Base-by-base conservation (phyloP, 30 jellyfish, hydroid and myxozoan genomes). In the Pelagia noctiluca region DNA sequence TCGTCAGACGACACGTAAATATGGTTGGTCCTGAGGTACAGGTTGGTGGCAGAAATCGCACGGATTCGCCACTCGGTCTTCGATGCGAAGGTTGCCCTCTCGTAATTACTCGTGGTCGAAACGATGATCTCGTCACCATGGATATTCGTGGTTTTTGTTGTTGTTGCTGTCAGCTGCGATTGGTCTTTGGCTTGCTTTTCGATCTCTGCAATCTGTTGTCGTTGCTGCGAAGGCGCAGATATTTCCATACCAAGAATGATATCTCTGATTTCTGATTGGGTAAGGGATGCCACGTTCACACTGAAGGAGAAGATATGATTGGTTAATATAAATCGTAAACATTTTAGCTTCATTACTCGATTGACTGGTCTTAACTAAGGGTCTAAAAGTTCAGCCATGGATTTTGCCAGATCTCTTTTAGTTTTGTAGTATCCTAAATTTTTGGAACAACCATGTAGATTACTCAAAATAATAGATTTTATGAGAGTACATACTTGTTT, bases 21-120 rank as follows among this genome's bases (percentile, higher is more conserved):
- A 42, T 96, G 98, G 50, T 96, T 96, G 63, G 99, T 96, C 12
- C 99, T 94, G 73, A 96, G 65, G 82, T 96, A 98, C 63, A 96
- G 85, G 70, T 96, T 96, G 28, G 99, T 96, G 11, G 99, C 98
- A 18, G 99, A 96, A 0, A 96, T 96, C 26, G 99, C 99, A 10
- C 99, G 86, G 71, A 96, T 96, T 1, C 99, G 97, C 99, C 99
- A 96, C 76, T 96, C 99, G 24, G 99, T 96, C 38, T 96, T 96
- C 72, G 98, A 90, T 10, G 99, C 96, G 69, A 96, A 96, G 33
- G 99, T 96, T 47, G 95, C 80, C 32, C 98, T 86, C 76, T 96
- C 99, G 76, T 88, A 96, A 68, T 88, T 90, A 63, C 98, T 90
- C 19, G 99, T 96, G 34, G 99, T 96, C 28, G 99, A 86, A 31